Evolutionary conservation across 1,140 invertebrate genomes (phyloP), one percentile per base, ranked within the genome.

Genomic region (Anastrepha ludens): DNA sequence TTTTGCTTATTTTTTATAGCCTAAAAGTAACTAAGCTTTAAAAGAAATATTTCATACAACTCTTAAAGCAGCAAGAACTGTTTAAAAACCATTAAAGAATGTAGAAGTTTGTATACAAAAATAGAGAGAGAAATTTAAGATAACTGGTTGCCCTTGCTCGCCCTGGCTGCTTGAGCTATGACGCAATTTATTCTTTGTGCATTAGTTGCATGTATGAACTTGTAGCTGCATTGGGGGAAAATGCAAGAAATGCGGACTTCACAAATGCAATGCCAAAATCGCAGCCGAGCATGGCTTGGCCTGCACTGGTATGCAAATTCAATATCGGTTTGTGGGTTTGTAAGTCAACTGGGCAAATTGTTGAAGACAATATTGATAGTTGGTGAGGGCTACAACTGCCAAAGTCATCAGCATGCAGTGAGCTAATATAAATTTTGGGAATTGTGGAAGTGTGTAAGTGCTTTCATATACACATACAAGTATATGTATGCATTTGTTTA

Each of bases 281-380:
- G 29, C 29, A 41, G 20, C 65, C 11, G 39, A 20, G 20, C 4
- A 74, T n/a, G 44, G 29, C 65, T 6, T n/a, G 44, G 44, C 2
- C 41, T 74, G 17, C 17, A 74, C n/a, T 74, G 29, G 44, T 50
- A 47, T 50, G 70, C 44, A 47, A 74, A 74, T 74, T n/a, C 44
- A 74, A 50, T 74, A 47, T 74, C 70, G 70, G 4, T 74, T 47
- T 74, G 70, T 74, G 44, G 13, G 70, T 50, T 74, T 50, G 39
- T 74, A 47, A 50, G 70, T 74, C 44, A n/a, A 50, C 39, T 50
- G 44, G 44, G 2, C 17, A 74, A 74, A 74, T 50, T 74, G 39
- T 74, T 74, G 44, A 11, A 47, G 15, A 50, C 41, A 74, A 47
- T 47, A 47, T 47, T 3, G 9, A 29, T 50, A 29, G 41, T n/a